Evolutionary conservation across 2,113 vertebrate species (phyloP), one percentile per base, ranked within the genome.

Genomic region (Pangasianodon hypophthalmus): DNA sequence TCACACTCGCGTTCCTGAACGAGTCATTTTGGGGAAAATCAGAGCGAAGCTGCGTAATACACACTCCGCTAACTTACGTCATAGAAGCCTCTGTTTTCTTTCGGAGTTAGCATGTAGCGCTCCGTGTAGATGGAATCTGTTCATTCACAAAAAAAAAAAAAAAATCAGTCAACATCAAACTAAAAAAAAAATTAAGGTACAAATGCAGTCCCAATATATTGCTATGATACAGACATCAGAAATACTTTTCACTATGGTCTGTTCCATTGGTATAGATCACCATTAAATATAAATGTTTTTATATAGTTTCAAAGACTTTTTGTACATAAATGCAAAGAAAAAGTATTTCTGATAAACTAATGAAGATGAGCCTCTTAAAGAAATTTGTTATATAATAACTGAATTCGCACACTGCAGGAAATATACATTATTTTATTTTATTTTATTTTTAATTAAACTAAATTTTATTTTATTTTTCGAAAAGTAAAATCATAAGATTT

Each of bases 81-180:
- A 81, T 99, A 99, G 90, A 89, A 94, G 0, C 87, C 21, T 75
- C 93, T 87, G 85, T 99, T 99, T 83, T 96, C 71, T 0, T 41
- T 94, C 24, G 98, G 98, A 77, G 96, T 94, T 82, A 95, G 94
- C 98, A 99, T 99, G 93, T 99, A 99, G 26, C 98, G 96, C 93
- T 99, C 98, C 0, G 98, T 99, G 93, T 97, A 97, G 92, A 97
- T 95, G 24, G 95, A 93, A 82, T 96, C 96, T 96, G 89, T 50
- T 10, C 44, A 4, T 77, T 46, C 26, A 26, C 5, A 41, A 81
- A 60, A 9, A 37, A 1, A 44, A 29, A 52, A 67, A 19, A 37
- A 89, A 75, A 29, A 50, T 41, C 4, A 46, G 18, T 64, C 6
- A 41, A 5, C 26, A 58, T 52, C 41, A 54, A 80, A 14, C 29